Evolutionary conservation across 2,113 vertebrate species (phyloP).

Genomic region (Agapornis roseicollis): DNA sequence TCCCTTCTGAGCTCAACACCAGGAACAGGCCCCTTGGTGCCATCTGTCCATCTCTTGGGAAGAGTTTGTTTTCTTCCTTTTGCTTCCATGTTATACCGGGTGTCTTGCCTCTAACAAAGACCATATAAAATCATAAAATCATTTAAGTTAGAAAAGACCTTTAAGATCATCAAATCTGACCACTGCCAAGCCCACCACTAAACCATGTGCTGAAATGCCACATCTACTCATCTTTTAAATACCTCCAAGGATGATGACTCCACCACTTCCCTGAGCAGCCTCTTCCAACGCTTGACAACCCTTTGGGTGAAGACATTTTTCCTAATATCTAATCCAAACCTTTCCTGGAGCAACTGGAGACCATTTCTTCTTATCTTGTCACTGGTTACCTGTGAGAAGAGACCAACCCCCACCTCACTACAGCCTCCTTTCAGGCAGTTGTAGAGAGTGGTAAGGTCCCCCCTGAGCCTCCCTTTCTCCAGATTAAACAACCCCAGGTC

Average conservation of each 20-base stretch:
- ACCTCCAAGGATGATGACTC: neutral
- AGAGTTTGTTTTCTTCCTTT: conserved; percentile 16
- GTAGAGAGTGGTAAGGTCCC: neutral
- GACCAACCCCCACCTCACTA: rapidly evolving
- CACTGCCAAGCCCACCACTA: neutral
- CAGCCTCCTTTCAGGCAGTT: neutral
- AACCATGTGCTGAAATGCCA: neutral
- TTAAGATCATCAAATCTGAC: neutral
- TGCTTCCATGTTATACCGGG: neutral
- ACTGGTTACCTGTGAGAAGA: neutral
- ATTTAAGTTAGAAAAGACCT: neutral
- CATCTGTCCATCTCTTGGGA: neutral
- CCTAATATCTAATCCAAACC: neutral
- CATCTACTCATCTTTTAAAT: rapidly evolving
- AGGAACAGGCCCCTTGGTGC: neutral
- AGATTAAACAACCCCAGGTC: neutral
- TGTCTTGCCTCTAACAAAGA: neutral
- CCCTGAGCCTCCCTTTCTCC: neutral
- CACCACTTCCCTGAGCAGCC: neutral
- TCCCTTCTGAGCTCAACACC: neutral
- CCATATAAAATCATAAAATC: neutral
- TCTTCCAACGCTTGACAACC: neutral
- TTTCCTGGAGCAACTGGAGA: rapidly evolving
- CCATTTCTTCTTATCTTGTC: rapidly evolving
- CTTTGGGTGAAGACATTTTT: neutral